Evolutionary conservation across 2,888 invertebrate species (phyloP), one percentile per base, ranked within the genome.

Genomic region (Phoenoteleia sp.): DNA sequence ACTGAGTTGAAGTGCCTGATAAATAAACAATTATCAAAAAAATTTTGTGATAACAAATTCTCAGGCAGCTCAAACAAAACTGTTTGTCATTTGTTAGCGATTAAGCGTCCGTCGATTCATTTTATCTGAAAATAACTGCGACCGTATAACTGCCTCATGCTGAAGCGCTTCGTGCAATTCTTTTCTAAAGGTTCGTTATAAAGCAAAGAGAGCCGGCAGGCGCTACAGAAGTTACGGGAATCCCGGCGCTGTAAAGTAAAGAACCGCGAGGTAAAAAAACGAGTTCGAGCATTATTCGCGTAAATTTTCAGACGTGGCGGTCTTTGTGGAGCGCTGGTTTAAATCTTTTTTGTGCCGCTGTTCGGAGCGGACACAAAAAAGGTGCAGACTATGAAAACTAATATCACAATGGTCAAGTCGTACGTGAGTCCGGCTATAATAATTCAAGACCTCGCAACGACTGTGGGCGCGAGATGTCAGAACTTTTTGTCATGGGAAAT

Each of bases 341-440:
- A 69, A 47, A 15, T 75, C 52, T 74, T 84, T 80, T 75, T 80
- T 72, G 62, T 72, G 69, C 54, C 66, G 52, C 45, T 79, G 72
- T 79, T 45, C 39, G 42, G n/a, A 39, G 69, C 69, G 83, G 56
- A 79, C 54, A 62, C 62, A 83, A 80, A 84, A 83, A 84, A 75
- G 83, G 79, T 64, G 69, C 80, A 27, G 80, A 76, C 71, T 80
- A 71, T 74, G 84, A 75, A 79, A 84, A 84, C 74, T 80, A 84
- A 80, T 84, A 84, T 84, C 75, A 66, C 84, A 75, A 69, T 64
- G 84, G 84, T 80, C 79, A 79, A 83, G 76, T 83, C 77, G 76
- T 72, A 71, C 67, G 56, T 47, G 82, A 52, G 62, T 66, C 72
- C 52, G 60, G 60, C 23, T 58, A 77, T 77, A 74, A 83, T 83